These are phyloP conservation scores for Smittia sp. DNA, from an alignment of 2,888 invertebrate genomes.

Conservation along the genomic window DNA sequence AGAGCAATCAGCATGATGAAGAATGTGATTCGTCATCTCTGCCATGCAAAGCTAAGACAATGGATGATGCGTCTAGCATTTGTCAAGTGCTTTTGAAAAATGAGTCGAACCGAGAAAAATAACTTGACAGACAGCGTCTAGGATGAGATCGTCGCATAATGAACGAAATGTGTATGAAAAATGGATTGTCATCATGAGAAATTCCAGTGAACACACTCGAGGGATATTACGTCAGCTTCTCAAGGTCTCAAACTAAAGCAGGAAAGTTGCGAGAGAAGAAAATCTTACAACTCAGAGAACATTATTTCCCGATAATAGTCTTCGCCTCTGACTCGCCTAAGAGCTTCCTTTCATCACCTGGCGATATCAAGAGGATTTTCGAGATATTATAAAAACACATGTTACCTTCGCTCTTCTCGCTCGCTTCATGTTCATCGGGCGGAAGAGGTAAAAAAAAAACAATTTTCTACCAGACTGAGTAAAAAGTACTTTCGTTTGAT, in stretches of 20 bases:
- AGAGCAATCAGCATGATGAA: no score
- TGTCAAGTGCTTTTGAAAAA: neutral
- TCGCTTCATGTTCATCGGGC: neutral
- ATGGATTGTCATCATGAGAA: neutral
- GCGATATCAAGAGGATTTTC: neutral
- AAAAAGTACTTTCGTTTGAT: conserved; percentile 23
- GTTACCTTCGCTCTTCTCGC: neutral
- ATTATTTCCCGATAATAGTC: neutral
- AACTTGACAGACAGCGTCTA: neutral
- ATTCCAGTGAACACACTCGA: neutral
- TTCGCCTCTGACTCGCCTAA: neutral
- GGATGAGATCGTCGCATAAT: neutral
- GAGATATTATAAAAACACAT: conserved; percentile 17
- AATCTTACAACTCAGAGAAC: neutral
- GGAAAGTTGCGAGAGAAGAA: no score
- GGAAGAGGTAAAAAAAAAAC: conserved; percentile 22
- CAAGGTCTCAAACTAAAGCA: no score
- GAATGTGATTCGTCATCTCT: no score
- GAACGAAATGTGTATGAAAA: neutral
- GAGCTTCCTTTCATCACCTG: conserved; percentile 11
- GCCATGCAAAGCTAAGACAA: no score
- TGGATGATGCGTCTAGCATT: neutral
- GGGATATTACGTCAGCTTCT: no score
- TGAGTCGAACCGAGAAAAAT: neutral
- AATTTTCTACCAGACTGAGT: conserved; percentile 22